These are phyloP conservation scores for Macropus fuliginosus DNA, from an alignment of 2,797 vertebrate species.

Conservation along the genomic window DNA sequence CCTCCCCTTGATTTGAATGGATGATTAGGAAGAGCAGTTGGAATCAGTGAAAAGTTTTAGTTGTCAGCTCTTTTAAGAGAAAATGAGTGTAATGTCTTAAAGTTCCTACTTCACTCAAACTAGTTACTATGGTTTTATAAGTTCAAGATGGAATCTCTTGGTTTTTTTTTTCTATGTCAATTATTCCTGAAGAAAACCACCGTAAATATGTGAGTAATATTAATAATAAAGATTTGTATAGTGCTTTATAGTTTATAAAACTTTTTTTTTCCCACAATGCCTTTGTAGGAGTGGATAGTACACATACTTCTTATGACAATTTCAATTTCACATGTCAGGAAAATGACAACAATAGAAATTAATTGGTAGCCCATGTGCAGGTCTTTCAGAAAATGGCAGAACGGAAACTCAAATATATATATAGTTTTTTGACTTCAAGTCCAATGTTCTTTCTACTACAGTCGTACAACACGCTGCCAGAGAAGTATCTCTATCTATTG, in stretches of 20 bases:
- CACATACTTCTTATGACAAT: not conserved
- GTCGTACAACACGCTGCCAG: not conserved
- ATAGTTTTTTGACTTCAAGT: not conserved
- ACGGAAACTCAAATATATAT: not conserved
- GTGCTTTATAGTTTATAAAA: not conserved
- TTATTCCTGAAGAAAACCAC: not conserved
- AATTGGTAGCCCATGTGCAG: not conserved
- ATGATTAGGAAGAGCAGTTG: not conserved
- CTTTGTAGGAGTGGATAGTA: not conserved
- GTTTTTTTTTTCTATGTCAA: not conserved
- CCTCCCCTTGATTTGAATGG: not conserved
- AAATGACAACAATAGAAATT: not conserved
- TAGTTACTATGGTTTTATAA: not conserved
- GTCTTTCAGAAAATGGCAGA: not conserved
- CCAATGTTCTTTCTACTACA: not conserved
- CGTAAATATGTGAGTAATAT: not conserved
- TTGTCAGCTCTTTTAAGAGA: not conserved
- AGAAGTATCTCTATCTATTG: not conserved
- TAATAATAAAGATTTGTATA: not conserved
- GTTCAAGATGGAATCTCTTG: not conserved
- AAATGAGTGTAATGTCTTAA: not conserved
- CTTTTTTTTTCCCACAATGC: not conserved
- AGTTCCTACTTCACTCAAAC: not conserved
- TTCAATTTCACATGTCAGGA: not conserved
- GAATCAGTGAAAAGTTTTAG: not conserved